A percentile compares a stretch with the other conserved stretches of the same genome.
phyloP scores from a whole-genome alignment of 1,140 invertebrate species.

The Ceratitis capitata region DNA sequence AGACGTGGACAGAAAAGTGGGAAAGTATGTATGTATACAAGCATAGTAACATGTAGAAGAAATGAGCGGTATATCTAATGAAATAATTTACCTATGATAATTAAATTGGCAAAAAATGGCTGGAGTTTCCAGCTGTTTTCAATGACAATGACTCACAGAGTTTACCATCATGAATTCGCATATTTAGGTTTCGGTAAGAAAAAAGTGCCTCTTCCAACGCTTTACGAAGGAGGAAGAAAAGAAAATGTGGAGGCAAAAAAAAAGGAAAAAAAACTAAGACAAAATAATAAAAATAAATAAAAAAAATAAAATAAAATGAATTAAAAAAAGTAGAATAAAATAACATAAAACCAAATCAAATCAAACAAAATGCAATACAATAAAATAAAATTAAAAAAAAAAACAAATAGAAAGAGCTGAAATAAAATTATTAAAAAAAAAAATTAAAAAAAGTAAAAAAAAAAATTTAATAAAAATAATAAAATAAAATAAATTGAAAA shows the following conservation, averaged over 20 bases:
- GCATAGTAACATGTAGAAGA: not conserved
- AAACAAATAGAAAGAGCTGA: not conserved
- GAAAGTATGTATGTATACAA: no score
- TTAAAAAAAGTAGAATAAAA: not conserved
- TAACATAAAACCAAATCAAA: not conserved
- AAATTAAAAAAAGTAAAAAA: no score
- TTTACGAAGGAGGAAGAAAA: no score
- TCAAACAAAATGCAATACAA: not conserved
- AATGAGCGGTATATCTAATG: not conserved
- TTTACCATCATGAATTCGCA: not conserved
- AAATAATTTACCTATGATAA: not conserved
- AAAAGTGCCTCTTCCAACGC: not conserved
- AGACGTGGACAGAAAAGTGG: not conserved
- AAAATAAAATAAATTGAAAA: no score
- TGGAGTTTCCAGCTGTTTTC: not conserved
- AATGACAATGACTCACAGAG: slow-evolving; percentile 3
- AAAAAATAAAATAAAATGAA: not conserved
- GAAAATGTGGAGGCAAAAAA: not conserved
- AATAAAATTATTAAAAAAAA: not conserved
- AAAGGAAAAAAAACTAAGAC: not conserved
- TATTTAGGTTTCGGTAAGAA: not conserved
- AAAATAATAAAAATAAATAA: not conserved
- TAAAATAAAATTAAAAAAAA: not conserved
- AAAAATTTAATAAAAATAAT: no score
- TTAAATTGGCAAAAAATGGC: not conserved